phyloP scores from a whole-genome alignment of 1,140 invertebrate genomes.

The Penaeus vannamei region DNA sequence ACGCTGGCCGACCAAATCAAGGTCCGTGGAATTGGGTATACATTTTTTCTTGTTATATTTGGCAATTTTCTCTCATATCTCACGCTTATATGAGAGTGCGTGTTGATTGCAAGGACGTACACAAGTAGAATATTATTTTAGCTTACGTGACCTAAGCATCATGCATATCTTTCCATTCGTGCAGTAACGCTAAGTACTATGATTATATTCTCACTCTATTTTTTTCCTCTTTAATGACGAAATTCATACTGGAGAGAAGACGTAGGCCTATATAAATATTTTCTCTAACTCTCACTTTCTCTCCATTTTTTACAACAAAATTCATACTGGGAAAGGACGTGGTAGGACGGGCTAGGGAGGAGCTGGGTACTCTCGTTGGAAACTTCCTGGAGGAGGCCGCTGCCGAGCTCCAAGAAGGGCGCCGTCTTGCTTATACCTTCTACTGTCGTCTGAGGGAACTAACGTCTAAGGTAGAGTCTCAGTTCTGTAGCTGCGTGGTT shows the following conservation, averaged over 20 bases:
- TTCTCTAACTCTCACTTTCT: neutral
- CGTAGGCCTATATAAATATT: neutral
- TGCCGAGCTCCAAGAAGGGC: conserved; percentile 52
- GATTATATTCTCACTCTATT: too few species aligned
- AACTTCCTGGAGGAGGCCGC: conserved; percentile 60
- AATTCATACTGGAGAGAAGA: too few species aligned
- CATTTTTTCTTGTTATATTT: neutral
- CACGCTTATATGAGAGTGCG: too few species aligned
- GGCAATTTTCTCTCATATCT: too few species aligned
- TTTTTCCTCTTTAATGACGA: too few species aligned
- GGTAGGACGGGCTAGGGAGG: conserved; percentile 50
- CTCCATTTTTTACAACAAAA: neutral
- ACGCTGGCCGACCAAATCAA: conserved; percentile 63
- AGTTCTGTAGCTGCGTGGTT: too few species aligned
- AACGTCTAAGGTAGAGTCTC: conserved; percentile 30
- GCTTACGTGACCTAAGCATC: too few species aligned
- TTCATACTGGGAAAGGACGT: conserved; percentile 51
- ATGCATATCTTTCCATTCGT: too few species aligned
- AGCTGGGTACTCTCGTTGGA: conserved; percentile 55
- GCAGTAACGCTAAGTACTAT: too few species aligned
- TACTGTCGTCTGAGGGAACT: conserved; percentile 64
- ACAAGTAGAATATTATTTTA: too few species aligned
- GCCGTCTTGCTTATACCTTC: conserved; percentile 62
- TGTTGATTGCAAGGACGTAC: too few species aligned
- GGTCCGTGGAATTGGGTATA: conserved; percentile 4